Percentiles rank a stretch among this genome's conserved stretches.
Evolutionary conservation across 2,797 vertebrate genomes (phyloP).

Genomic region (Phrynocephalus forsythii): DNA sequence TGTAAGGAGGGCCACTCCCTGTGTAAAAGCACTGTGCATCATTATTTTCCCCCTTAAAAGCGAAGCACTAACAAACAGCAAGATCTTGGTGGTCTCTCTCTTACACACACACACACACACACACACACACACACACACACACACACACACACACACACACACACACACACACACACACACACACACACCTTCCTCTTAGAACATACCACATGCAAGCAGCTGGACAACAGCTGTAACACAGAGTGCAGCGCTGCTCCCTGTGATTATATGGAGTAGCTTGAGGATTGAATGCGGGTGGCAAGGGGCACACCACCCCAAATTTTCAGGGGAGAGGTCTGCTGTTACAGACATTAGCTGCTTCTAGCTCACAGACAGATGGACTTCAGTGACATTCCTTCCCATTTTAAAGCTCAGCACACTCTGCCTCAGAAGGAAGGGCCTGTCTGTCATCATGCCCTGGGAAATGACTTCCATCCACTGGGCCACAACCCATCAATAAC

Average conservation of each 20-base stretch:
- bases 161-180: too few species aligned
- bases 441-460: not conserved
- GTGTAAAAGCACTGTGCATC: not conserved
- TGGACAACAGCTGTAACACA: not conserved
- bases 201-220: not conserved
- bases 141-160: too few species aligned
- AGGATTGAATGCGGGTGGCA: too few species aligned
- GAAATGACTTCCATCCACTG: not conserved
- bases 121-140: too few species aligned
- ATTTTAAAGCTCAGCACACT: not conserved
- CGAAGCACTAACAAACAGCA: conserved; percentile 3
- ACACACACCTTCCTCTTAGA: not conserved
- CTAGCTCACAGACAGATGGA: not conserved
- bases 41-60: not conserved
- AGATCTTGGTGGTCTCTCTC: too few species aligned
- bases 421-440: not conserved
- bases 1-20: not conserved
- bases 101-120: too few species aligned
- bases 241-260: conserved; percentile 27
- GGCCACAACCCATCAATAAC: conserved; percentile 15
- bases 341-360: not conserved
- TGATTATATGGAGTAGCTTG: not conserved
- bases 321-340: too few species aligned
- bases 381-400: fast-evolving
- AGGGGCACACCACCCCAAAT: too few species aligned